Conservation (phyloP, 2,888 invertebrate genomes). For the Eulithis testata region DNA sequence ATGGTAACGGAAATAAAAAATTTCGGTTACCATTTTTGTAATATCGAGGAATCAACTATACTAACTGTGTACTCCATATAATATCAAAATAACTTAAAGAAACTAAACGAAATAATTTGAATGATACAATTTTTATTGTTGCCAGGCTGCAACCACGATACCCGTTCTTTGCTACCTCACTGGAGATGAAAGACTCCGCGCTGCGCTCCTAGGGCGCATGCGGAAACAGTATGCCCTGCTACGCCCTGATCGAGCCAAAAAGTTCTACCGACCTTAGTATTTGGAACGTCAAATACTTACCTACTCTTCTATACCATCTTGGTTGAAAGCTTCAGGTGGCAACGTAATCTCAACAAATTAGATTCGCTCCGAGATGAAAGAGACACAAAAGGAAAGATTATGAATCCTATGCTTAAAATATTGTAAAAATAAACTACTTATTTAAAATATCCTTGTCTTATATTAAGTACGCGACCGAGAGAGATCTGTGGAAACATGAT, state of each 20-base stretch:
- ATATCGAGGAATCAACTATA: too few species aligned
- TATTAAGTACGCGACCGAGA: not conserved
- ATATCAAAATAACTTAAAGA: too few species aligned
- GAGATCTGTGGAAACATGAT: not conserved
- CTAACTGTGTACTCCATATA: too few species aligned
- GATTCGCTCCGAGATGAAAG: constrained; percentile 26
- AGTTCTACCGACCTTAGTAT: constrained; percentile 42
- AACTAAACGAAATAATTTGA: too few species aligned
- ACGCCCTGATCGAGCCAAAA: constrained; percentile 68
- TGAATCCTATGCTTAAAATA: constrained; percentile 21
- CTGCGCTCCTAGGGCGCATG: constrained; percentile 80
- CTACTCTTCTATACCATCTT: constrained; percentile 17
- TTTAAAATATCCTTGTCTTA: constrained; percentile 2
- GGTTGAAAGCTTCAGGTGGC: constrained; percentile 23
- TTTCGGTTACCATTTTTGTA: too few species aligned
- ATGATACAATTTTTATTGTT: constrained; percentile 8
- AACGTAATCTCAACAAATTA: constrained; percentile 20
- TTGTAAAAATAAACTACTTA: constrained; percentile 2
- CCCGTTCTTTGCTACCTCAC: constrained; percentile 79
- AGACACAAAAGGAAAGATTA: constrained; percentile 16
- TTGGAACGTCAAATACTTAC: constrained; percentile 15
- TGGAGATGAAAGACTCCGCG: constrained; percentile 75
- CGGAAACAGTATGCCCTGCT: constrained; percentile 75
- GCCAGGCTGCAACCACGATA: constrained; percentile 77
- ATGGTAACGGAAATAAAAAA: too few species aligned